These are phyloP conservation scores for Erythrocercus mccallii DNA, from an alignment of 2,113 vertebrate species.

Conservation along the genomic window DNA sequence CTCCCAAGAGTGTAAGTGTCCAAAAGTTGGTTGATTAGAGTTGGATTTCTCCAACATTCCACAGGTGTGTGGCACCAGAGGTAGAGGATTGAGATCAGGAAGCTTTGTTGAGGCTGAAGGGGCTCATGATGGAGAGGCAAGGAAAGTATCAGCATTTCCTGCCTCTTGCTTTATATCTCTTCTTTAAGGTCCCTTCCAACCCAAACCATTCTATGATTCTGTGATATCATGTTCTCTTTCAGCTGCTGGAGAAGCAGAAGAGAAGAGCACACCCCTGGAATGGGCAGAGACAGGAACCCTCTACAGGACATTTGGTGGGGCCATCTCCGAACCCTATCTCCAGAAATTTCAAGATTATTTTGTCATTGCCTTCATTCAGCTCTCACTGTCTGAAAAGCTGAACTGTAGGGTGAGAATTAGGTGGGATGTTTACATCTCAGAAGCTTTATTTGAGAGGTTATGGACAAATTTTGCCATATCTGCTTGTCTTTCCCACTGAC, in stretches of 20 bases:
- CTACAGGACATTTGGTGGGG: not conserved
- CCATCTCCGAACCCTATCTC: not conserved
- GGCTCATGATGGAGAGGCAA: not conserved
- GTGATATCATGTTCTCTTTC: not conserved
- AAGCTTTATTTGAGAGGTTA: not conserved
- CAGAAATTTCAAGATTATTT: not conserved
- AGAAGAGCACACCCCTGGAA: not conserved
- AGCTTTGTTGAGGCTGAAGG: not conserved
- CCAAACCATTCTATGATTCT: not conserved
- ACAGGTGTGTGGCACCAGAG: not conserved
- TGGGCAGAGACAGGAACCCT: not conserved
- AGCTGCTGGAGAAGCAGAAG: not conserved
- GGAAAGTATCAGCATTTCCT: not conserved
- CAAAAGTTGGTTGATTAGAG: not conserved
- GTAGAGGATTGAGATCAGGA: not conserved
- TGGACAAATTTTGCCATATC: not conserved
- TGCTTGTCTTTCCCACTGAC: not conserved
- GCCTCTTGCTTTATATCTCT: not conserved
- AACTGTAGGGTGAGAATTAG: not conserved
- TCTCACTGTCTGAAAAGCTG: not conserved
- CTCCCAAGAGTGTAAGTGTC: not conserved
- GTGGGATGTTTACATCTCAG: not conserved
- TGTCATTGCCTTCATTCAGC: not conserved
- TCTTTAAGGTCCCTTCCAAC: not conserved
- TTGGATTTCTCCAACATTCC: not conserved